A percentile compares a stretch with the other conserved stretches of the same genome.
These are phyloP conservation scores for Epinephelus lanceolatus DNA, from an alignment of 2,113 vertebrate species.

Conservation along the genomic window DNA sequence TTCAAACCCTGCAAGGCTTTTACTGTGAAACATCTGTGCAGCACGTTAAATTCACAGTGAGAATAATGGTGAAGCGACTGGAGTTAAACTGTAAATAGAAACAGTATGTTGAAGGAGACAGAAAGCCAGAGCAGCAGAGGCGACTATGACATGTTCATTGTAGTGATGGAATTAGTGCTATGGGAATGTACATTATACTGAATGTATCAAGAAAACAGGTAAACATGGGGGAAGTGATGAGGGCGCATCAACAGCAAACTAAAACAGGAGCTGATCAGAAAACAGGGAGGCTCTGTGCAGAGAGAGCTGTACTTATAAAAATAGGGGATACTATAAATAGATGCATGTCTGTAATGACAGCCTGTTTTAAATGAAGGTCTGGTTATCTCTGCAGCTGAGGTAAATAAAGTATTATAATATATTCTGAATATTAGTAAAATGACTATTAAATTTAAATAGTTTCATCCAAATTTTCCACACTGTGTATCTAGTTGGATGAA, in stretches of 20 bases:
- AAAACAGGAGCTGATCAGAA: neutral
- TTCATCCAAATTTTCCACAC: slow-evolving; percentile 1
- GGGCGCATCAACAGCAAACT: neutral
- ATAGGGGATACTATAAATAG: neutral
- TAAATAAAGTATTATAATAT: too few relatives aligned
- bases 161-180: neutral
- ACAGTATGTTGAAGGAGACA: neutral
- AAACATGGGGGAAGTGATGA: neutral
- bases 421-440: neutral
- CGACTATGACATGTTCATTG: neutral
- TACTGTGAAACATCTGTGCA: neutral
- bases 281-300: neutral
- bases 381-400: too few relatives aligned
- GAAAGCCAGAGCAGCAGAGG: neutral
- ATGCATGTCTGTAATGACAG: neutral
- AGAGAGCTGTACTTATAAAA: too few relatives aligned
- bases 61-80: neutral
- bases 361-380: neutral
- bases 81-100: neutral
- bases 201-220: neutral
- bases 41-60: neutral
- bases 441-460: neutral
- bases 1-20: neutral
- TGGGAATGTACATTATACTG: neutral
- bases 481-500: slow-evolving; percentile 1